Evolutionary conservation across 35 echinoderm and acorn worm species (phyloP).

Genomic region (Lytechinus variegatus): DNA sequence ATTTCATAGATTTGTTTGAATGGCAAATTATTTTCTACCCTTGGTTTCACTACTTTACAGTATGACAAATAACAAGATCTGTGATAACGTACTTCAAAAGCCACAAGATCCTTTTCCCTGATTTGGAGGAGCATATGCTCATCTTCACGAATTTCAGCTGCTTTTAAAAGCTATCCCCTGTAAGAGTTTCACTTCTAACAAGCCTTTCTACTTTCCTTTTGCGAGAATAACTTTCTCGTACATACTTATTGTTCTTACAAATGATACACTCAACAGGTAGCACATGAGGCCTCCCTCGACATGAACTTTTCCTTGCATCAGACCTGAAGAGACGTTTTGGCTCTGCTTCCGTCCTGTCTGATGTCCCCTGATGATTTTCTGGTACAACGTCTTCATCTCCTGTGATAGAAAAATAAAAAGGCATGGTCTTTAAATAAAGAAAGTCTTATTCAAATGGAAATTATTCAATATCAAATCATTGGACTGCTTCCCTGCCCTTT

Average conservation of each 20-base stretch:
- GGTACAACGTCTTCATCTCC: neutral
- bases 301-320: too few relatives aligned
- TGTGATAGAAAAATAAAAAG: neutral
- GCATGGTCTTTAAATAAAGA: neutral
- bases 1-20: neutral
- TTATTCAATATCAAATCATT: neutral
- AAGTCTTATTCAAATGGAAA: neutral
- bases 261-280: too few relatives aligned
- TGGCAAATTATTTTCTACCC: neutral
- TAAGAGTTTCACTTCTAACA: neutral
- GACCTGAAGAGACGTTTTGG: neutral
- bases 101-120: too few relatives aligned
- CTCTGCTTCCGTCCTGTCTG: neutral
- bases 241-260: too few relatives aligned
- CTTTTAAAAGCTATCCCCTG: constrained; percentile 2
- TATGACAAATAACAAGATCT: neutral
- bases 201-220: constrained; percentile 37
- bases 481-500: neutral
- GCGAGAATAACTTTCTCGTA: neutral
- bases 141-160: neutral
- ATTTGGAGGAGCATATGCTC: neutral
- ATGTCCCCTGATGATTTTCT: neutral
- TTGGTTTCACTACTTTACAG: neutral
- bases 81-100: neutral
- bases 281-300: too few relatives aligned